phyloP scores from a whole-genome alignment of 2,113 vertebrate species.

The Actinemys pallida region DNA sequence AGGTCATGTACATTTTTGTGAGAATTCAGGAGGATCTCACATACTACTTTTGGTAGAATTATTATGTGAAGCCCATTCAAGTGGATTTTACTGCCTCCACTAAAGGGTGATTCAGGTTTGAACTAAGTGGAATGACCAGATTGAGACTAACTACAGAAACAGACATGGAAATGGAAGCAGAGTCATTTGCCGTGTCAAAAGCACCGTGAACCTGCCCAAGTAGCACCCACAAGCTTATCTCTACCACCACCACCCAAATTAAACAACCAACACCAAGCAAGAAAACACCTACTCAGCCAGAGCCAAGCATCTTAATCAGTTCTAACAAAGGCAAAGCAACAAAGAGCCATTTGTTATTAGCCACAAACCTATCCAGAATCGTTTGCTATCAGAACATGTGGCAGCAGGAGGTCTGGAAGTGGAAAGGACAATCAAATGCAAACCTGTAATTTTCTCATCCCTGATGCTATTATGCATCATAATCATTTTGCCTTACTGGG shows the following conservation, averaged over 20 bases:
- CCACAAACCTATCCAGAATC: not conserved
- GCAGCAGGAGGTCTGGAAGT: not conserved
- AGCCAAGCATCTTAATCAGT: not conserved
- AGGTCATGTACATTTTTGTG: not conserved
- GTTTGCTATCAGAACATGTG: not conserved
- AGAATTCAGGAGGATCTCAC: not conserved
- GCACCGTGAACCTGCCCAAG: not conserved
- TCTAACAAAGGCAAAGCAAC: not conserved
- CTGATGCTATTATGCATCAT: not conserved
- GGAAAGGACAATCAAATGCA: not conserved
- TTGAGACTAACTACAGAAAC: not conserved
- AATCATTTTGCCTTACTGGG: not conserved
- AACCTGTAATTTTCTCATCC: not conserved
- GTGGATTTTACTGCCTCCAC: not conserved
- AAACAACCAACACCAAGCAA: not conserved
- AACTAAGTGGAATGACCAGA: not conserved
- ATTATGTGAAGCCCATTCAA: rapidly evolving
- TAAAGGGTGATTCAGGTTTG: not conserved
- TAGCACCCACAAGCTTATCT: not conserved
- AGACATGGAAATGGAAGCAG: not conserved
- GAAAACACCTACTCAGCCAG: not conserved
- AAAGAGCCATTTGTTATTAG: not conserved
- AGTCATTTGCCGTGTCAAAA: not conserved
- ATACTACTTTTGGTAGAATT: not conserved
- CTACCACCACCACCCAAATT: not conserved